Evolutionary conservation across 2,113 vertebrate species (phyloP), one percentile per base, ranked within the genome.

Genomic region (Heterotis niloticus): DNA sequence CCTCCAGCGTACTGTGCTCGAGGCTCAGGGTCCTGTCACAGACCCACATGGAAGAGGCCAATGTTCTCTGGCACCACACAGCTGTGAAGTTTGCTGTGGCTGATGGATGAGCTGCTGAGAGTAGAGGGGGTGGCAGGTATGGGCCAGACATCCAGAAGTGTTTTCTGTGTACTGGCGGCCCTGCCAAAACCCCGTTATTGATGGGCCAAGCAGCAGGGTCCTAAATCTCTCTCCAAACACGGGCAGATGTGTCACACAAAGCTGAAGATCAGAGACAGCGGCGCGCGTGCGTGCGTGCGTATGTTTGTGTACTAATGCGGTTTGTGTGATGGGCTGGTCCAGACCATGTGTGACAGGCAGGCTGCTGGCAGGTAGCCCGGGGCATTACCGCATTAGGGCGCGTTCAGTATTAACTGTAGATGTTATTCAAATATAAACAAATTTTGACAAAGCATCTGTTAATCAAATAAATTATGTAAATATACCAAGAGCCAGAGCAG

Each of bases 171-270:
- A 56, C 73, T 5, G n/a, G 23, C 23, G 24, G 57, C n/a, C 24
- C 24, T 62, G 73, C 64, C 76, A 69, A n/a, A 23, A 16, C 24
- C 10, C 26, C 1, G 34, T 68, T 68, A 73, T 62, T 51, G 78
- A 71, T 71, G 59, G 76, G 62, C 59, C 11, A 20, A n/a, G 12
- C 29, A 18, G 60, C 28, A 29, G n/a, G 60, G 54, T 29, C 69
- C 44, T 73, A 79, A 79, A 79, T 73, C 78, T 73, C 57, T 65
- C 56, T n/a, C 64, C 78, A 79, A 79, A 79, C 78, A 79, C 20
- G 62, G 56, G 24, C 23, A 64, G 44, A 54, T 14, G n/a, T 7
- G 67, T 78, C 77, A 60, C 29, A 5, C 71, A 7, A 28, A 44
- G 34, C 34, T 7, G 34, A 44, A 4, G 34, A 5, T 17, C 10